Conservation (phyloP, 2,113 vertebrate genomes). For the Lanius ludovicianus region DNA sequence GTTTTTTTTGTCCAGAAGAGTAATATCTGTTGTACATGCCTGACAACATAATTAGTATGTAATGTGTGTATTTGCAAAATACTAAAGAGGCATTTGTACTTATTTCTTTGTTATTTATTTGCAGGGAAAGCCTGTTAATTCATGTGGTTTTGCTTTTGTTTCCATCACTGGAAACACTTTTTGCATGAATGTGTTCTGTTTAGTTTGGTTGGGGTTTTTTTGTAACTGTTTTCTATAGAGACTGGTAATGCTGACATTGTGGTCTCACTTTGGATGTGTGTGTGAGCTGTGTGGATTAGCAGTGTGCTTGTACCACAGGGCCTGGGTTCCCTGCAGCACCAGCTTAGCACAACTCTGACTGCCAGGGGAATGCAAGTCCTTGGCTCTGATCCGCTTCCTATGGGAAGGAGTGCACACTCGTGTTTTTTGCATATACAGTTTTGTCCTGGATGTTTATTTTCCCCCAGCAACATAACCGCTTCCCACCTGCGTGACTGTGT, state of each 20-base stretch:
- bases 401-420: fast-evolving
- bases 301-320: fast-evolving
- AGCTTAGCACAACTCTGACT: background rate
- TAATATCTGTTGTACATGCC: background rate
- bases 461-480: background rate
- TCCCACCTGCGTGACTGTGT: fast-evolving
- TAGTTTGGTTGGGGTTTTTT: background rate
- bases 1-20: background rate
- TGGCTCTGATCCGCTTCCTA: background rate
- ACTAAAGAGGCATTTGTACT: background rate
- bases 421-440: background rate
- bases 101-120: conserved; percentile 13
- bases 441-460: background rate
- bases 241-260: background rate
- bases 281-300: background rate
- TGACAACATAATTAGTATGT: background rate
- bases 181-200: background rate
- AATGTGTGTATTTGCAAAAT: background rate
- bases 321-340: background rate
- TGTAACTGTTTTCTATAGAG: background rate
- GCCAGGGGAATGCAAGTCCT: background rate
- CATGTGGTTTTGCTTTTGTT: conserved; percentile 13
- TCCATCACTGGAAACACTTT: background rate
- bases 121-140: background rate
- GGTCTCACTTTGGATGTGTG: background rate